Evolutionary conservation across 2,113 vertebrate genomes (phyloP).

Genomic region (Crypturellus undulatus): DNA sequence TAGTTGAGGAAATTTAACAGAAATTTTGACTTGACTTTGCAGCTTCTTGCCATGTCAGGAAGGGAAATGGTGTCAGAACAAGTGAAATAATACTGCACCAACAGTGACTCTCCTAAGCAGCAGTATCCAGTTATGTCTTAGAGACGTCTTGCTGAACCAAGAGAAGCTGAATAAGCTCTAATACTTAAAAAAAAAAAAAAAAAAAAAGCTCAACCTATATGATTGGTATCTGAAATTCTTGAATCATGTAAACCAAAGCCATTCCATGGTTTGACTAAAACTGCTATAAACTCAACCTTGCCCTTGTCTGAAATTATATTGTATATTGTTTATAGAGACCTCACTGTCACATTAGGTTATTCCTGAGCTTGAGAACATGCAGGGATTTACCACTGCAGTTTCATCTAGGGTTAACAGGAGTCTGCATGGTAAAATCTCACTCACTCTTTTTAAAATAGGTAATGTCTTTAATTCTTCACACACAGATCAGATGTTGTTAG

Average conservation of each 20-base stretch:
- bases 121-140: not conserved
- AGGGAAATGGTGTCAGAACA: not conserved
- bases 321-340: not conserved
- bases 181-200: not conserved
- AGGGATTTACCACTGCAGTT: not conserved
- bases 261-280: not conserved
- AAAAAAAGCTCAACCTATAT: not conserved
- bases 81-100: not conserved
- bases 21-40: not conserved
- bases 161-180: not conserved
- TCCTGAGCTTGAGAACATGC: not conserved
- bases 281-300: not conserved
- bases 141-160: not conserved
- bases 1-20: not conserved
- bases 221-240: not conserved
- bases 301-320: not conserved
- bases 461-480: conserved; percentile 29
- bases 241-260: not conserved
- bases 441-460: conserved; percentile 18
- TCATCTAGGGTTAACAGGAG: not conserved
- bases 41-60: not conserved
- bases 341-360: not conserved
- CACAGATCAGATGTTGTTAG: conserved; percentile 20
- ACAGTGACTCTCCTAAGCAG: not conserved
- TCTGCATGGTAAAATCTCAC: conserved; percentile 19